Conservation (phyloP, 1,140 invertebrate species). For the Capitella teleta region DNA sequence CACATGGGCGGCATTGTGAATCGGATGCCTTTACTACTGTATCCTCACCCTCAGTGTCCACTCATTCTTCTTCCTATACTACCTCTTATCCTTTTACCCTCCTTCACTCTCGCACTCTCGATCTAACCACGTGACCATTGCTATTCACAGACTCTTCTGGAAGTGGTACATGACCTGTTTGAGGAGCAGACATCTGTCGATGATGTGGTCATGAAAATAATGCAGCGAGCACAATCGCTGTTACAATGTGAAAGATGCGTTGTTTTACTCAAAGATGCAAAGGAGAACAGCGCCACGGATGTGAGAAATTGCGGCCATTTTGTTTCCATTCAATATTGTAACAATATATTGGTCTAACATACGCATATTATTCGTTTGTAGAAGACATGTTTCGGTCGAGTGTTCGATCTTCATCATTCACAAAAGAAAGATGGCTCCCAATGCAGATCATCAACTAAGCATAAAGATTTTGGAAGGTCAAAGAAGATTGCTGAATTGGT, state of each 20-base stretch:
- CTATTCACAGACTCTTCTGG: constrained; percentile 39
- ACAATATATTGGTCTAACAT: neutral
- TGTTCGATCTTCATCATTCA: constrained; percentile 1
- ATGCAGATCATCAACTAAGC: neutral
- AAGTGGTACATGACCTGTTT: constrained; percentile 47
- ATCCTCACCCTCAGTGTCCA: no score
- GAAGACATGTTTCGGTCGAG: neutral
- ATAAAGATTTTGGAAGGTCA: neutral
- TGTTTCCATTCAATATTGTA: neutral
- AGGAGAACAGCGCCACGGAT: no score
- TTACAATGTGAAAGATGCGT: constrained; percentile 45
- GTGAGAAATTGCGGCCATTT: neutral
- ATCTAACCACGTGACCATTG: no score
- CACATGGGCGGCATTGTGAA: no score
- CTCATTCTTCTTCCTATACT: no score
- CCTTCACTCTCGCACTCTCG: no score
- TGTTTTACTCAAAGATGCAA: constrained; percentile 41
- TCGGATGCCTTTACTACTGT: no score
- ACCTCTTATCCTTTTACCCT: no score
- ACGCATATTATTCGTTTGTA: neutral
- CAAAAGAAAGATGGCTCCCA: neutral
- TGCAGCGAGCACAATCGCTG: constrained; percentile 44
- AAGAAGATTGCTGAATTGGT: constrained; percentile 38
- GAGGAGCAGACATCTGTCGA: constrained; percentile 47
- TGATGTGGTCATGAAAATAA: constrained; percentile 45